Evolutionary conservation across 2,888 invertebrate genomes (phyloP), one percentile per base, ranked within the genome.

Genomic region (Protodeltote pygarga): DNA sequence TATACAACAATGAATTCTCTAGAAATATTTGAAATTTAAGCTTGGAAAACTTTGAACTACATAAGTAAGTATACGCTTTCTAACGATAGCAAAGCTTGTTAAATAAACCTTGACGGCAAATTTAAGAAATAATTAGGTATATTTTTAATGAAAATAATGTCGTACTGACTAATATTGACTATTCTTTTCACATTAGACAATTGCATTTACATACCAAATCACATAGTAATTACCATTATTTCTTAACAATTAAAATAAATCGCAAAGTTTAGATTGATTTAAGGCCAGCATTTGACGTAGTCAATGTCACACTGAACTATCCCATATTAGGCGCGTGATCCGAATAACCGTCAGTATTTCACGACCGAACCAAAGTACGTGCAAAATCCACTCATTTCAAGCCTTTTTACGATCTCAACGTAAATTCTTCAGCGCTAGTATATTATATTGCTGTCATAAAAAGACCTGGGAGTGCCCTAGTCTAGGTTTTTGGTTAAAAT

Each of bases 381-480:
- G 67, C 61, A 42, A 58, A 65, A 65, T 59, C 61, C 46, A 53
- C 65, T 65, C 65, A 65, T 65, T 67, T 58, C 55, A 44, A 51
- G 55, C 28, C 61, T 60, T 62, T 68, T 67, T 67, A 67, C 65
- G 65, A 68, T 51, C 47, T 14, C 23, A 34, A 55, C 45, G 57
- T 58, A 65, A 48, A 55, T 47, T 59, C 37, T 55, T 54, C 40
- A 45, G 54, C 46, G 54, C 46, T 23, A 46, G 61, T 45, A 61
- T 55, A 33, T 33, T 33, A 21, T 17, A 59, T 48, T 48, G 44
- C 47, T 62, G 39, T 42, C 57, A 55, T 62, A 55, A 62, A 60
- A 62, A 47, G 51, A 37, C 19, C 48, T 62, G 55, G 32, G 48
- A 48, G 40, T 34, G 39, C 16, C 16, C 27, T 16, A 40, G 14